phyloP scores from a whole-genome alignment of 2,113 vertebrate genomes.

The Haemorhous mexicanus region DNA sequence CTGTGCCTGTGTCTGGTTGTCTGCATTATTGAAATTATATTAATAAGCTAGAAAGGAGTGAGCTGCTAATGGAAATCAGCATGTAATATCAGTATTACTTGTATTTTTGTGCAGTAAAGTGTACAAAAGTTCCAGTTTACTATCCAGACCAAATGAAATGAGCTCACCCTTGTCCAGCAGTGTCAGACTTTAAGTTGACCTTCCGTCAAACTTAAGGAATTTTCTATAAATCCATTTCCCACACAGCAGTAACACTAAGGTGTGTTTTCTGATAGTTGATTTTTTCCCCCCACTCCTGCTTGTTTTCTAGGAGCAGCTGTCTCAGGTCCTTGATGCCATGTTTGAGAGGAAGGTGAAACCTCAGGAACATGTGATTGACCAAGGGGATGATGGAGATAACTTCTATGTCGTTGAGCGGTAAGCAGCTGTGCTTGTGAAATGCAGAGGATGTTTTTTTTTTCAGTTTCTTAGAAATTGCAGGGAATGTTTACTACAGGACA shows the following conservation, averaged over 20 bases:
- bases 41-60: not conserved
- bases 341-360: slow-evolving; percentile 91
- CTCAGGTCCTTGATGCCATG: slow-evolving; percentile 97
- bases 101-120: not conserved
- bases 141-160: not conserved
- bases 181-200: too few species aligned
- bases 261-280: not conserved
- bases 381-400: slow-evolving; percentile 98
- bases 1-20: not conserved
- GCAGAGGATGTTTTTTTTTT: not conserved
- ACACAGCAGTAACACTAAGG: not conserved
- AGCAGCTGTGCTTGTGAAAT: not conserved
- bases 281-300: not conserved
- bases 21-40: not conserved
- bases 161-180: not conserved
- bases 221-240: too few species aligned
- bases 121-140: not conserved
- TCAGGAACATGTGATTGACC: slow-evolving; percentile 95
- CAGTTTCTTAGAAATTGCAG: not conserved
- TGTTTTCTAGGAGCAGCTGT: slow-evolving; percentile 88
- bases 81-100: not conserved
- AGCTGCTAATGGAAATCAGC: not conserved
- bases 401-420: slow-evolving; percentile 97
- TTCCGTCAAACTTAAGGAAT: too few species aligned
- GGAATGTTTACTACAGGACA: not conserved